Percentiles rank a stretch among this genome's conserved stretches.
These are phyloP conservation scores for Carposina sasakii DNA, from an alignment of 1,140 invertebrate species.

Conservation along the genomic window DNA sequence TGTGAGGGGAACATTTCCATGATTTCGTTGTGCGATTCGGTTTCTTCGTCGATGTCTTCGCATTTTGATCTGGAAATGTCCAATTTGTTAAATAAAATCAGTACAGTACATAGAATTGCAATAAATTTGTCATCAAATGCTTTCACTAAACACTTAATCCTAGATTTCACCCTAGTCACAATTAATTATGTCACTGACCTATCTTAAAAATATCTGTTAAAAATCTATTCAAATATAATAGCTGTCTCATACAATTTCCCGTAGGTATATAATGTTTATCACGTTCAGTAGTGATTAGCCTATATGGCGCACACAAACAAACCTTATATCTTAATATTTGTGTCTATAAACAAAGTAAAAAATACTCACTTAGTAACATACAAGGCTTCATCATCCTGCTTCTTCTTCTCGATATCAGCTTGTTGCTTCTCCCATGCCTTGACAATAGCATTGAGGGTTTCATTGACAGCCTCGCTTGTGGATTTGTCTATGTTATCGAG, in stretches of 20 bases:
- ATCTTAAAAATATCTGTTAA: no score
- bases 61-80: slow-evolving; percentile 69
- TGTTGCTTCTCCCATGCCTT: slow-evolving; percentile 84
- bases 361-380: slow-evolving; percentile 83
- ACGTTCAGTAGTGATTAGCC: no score
- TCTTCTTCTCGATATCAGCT: slow-evolving; percentile 77
- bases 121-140: no score
- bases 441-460: slow-evolving; percentile 76
- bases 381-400: slow-evolving; percentile 84
- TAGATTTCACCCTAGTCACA: no score
- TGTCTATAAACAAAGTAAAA: slow-evolving; percentile 4
- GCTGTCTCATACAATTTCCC: no score
- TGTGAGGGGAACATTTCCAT: slow-evolving; percentile 84
- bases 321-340: no score
- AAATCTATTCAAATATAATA: no score
- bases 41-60: slow-evolving; percentile 81
- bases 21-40: slow-evolving; percentile 81
- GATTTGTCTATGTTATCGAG: slow-evolving; percentile 62
- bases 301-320: no score
- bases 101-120: no score
- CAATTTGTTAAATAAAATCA: background rate
- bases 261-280: no score
- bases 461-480: slow-evolving; percentile 69
- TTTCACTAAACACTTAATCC: no score
- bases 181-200: no score